Evolutionary conservation across 2,113 vertebrate species (phyloP).

Genomic region (Phrynosoma platyrhinos): DNA sequence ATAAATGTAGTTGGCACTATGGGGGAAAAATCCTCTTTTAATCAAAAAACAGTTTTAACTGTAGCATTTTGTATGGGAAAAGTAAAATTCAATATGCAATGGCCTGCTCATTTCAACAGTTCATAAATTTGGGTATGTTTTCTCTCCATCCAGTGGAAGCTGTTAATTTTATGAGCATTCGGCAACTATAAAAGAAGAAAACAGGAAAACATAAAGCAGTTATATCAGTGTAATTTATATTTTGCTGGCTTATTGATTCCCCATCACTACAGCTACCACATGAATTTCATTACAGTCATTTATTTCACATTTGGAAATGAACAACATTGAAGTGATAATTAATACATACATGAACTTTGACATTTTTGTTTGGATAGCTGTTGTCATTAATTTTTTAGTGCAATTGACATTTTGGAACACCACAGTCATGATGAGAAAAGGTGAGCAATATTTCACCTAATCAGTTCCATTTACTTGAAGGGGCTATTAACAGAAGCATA

Average conservation of each 20-base stretch:
- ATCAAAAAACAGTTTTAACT: not conserved
- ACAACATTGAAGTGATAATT: constrained; percentile 43
- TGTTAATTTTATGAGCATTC: constrained; percentile 27
- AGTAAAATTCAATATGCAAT: constrained; percentile 29
- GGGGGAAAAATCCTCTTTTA: not conserved
- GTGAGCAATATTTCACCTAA: constrained; percentile 36
- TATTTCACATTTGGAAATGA: constrained; percentile 56
- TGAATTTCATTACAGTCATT: constrained; percentile 54
- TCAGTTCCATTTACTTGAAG: constrained; percentile 51
- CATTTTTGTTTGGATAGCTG: constrained; percentile 30
- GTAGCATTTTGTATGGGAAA: not conserved
- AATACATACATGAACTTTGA: constrained; percentile 53
- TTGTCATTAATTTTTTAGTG: constrained; percentile 44
- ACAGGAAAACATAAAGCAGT: constrained; percentile 46
- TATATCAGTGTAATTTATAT: constrained; percentile 56
- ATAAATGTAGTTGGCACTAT: not conserved
- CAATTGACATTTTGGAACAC: constrained; percentile 37
- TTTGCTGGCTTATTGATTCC: constrained; percentile 63
- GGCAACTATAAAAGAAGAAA: constrained; percentile 55
- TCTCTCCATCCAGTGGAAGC: constrained; percentile 32
- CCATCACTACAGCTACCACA: not conserved
- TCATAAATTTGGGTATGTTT: constrained; percentile 38
- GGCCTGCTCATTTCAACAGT: constrained; percentile 5
- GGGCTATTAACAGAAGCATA: constrained; percentile 19
- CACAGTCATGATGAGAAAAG: constrained; percentile 12